A percentile compares a stretch with the other conserved stretches of the same genome.
These are phyloP conservation scores for Tychaedon coryphoeus DNA, from an alignment of 2,113 vertebrate genomes.

Conservation along the genomic window DNA sequence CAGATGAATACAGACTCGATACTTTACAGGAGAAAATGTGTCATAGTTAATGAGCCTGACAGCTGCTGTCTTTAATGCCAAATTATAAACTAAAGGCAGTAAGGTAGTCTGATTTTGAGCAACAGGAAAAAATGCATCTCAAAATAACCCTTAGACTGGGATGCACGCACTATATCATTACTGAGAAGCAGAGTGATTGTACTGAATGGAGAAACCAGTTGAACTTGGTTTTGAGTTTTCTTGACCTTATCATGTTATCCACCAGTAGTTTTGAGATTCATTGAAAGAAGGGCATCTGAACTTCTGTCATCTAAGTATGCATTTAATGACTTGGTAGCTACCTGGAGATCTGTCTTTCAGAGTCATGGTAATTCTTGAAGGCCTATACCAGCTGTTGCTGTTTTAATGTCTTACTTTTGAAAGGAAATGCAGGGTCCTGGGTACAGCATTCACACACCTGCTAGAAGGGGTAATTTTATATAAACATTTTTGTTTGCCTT, in stretches of 20 bases:
- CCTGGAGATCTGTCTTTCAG: background rate
- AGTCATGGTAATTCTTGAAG: background rate
- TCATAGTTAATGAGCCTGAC: background rate
- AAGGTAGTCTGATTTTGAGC: background rate
- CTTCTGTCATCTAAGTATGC: background rate
- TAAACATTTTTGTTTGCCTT: background rate
- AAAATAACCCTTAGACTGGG: background rate
- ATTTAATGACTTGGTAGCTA: background rate
- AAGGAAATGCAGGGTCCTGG: background rate
- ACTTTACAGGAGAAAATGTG: background rate
- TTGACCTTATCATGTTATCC: background rate
- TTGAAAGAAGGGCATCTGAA: background rate
- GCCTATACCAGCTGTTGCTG: background rate
- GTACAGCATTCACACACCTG: background rate
- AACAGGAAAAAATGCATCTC: background rate
- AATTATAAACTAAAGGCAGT: background rate
- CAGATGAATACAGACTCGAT: background rate
- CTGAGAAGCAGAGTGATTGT: background rate
- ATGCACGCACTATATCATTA: accelerated
- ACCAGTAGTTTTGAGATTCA: background rate
- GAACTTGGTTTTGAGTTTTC: background rate
- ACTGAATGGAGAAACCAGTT: background rate
- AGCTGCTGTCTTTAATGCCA: background rate
- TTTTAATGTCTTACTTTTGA: background rate
- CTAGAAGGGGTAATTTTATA: background rate